phyloP scores from a whole-genome alignment of 2,888 invertebrate species.

The Aspidiotus destructor region DNA sequence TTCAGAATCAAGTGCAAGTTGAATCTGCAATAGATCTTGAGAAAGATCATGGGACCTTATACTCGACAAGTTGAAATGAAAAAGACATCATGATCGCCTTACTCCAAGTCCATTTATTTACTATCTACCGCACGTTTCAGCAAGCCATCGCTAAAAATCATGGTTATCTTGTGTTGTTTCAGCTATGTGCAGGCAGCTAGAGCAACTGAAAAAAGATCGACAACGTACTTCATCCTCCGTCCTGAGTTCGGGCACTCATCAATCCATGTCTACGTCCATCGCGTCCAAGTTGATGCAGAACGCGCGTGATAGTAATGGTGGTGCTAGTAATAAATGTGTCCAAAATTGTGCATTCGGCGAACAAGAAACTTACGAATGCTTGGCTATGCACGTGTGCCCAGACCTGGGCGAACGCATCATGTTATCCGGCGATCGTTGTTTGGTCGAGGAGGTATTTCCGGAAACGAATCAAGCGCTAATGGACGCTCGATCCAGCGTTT shows the following conservation, averaged over 20 bases:
- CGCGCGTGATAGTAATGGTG: slow-evolving; percentile 31
- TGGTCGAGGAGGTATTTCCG: slow-evolving; percentile 65
- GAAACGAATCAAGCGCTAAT: slow-evolving; percentile 69
- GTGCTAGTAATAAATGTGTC: slow-evolving; percentile 21
- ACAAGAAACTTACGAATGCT: slow-evolving; percentile 54
- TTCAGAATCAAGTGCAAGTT: too few relatives aligned
- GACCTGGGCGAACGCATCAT: slow-evolving; percentile 71
- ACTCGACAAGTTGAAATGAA: too few relatives aligned
- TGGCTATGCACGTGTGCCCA: slow-evolving; percentile 69
- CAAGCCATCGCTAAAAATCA: too few relatives aligned
- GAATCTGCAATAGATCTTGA: too few relatives aligned
- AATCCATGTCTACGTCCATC: slow-evolving; percentile 34
- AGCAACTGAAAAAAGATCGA: slow-evolving; percentile 61
- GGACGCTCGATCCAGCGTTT: slow-evolving; percentile 66
- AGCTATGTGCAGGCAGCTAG: slow-evolving; percentile 65
- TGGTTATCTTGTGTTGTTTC: slow-evolving; percentile 38
- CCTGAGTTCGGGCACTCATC: slow-evolving; percentile 45
- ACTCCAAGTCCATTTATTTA: too few relatives aligned
- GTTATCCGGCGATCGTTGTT: slow-evolving; percentile 66
- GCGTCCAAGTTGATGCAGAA: slow-evolving; percentile 37
- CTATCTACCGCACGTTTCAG: too few relatives aligned
- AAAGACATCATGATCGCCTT: too few relatives aligned
- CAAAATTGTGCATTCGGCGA: slow-evolving; percentile 23
- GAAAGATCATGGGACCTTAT: too few relatives aligned
- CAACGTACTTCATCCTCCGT: slow-evolving; percentile 36